Conservation (phyloP, 1,140 invertebrate species). For the Oedothorax gibbosus region DNA sequence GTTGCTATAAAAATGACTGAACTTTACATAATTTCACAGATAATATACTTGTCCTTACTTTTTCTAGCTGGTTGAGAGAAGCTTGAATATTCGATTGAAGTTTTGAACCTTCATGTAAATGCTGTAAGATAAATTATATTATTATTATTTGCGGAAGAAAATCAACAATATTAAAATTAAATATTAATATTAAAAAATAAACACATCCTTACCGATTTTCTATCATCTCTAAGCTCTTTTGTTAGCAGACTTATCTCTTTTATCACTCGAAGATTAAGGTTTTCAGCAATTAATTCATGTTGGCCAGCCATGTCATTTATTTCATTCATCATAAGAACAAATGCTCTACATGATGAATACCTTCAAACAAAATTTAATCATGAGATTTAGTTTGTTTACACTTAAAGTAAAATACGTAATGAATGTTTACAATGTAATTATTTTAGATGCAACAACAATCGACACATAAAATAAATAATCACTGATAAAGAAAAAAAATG, state of each 20-base stretch:
- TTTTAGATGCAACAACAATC: too few species aligned
- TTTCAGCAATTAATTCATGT: constrained; percentile 96
- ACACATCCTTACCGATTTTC: constrained; percentile 74
- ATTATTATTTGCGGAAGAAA: neutral
- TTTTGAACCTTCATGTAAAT: constrained; percentile 83
- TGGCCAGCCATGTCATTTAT: constrained; percentile 96
- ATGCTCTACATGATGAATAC: constrained; percentile 79
- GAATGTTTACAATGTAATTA: neutral
- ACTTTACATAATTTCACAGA: neutral
- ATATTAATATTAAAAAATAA: constrained; percentile 14
- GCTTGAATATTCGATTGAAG: constrained; percentile 81
- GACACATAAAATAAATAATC: too few species aligned
- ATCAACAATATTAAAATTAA: neutral
- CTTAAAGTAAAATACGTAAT: neutral
- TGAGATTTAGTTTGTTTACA: too few species aligned
- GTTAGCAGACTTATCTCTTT: constrained; percentile 86
- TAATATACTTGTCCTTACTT: constrained; percentile 72
- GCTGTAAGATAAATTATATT: constrained; percentile 66
- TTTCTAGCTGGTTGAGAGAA: constrained; percentile 83
- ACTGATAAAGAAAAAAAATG: too few species aligned
- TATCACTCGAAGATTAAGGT: constrained; percentile 85
- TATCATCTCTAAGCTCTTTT: constrained; percentile 92
- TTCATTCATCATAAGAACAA: constrained; percentile 92
- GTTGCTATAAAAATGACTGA: neutral
- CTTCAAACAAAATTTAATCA: constrained; percentile 32